Evolutionary conservation across 2,113 vertebrate genomes (phyloP).

Genomic region (Saccopteryx leptura): DNA sequence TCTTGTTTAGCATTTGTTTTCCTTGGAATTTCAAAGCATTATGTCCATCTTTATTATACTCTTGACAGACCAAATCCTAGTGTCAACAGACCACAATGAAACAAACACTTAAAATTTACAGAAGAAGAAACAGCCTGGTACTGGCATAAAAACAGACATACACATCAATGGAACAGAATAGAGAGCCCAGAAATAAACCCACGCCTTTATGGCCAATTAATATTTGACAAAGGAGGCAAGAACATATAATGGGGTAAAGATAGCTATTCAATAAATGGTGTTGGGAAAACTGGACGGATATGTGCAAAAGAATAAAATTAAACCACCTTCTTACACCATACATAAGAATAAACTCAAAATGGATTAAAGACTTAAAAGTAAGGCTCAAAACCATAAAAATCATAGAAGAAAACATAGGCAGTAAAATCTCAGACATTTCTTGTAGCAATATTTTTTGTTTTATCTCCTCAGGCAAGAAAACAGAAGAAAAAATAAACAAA

Average conservation of each 20-base stretch:
- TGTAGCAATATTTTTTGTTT: neutral
- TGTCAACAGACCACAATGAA: slow-evolving; percentile 64
- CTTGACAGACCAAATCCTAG: slow-evolving; percentile 72
- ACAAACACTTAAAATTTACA: slow-evolving; percentile 67
- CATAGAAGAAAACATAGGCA: neutral
- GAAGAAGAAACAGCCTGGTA: neutral
- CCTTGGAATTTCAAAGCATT: slow-evolving; percentile 75
- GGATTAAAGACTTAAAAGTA: neutral
- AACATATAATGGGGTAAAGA: neutral
- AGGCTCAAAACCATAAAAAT: neutral
- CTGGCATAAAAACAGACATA: neutral
- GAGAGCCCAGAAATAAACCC: neutral
- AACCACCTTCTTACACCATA: neutral
- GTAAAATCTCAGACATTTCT: neutral
- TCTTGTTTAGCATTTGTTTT: slow-evolving; percentile 78
- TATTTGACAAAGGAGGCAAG: neutral
- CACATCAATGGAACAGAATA: neutral
- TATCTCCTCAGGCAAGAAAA: neutral
- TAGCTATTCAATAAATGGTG: neutral
- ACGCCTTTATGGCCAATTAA: neutral
- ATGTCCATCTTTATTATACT: slow-evolving; percentile 78
- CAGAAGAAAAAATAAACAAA: neutral
- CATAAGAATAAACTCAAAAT: no score
- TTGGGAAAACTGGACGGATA: neutral
- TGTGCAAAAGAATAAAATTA: neutral